Evolutionary conservation across 35 echinoderm and acorn worm genomes (phyloP), one percentile per base, ranked within the genome.

Genomic region (Apostichopus japonicus): DNA sequence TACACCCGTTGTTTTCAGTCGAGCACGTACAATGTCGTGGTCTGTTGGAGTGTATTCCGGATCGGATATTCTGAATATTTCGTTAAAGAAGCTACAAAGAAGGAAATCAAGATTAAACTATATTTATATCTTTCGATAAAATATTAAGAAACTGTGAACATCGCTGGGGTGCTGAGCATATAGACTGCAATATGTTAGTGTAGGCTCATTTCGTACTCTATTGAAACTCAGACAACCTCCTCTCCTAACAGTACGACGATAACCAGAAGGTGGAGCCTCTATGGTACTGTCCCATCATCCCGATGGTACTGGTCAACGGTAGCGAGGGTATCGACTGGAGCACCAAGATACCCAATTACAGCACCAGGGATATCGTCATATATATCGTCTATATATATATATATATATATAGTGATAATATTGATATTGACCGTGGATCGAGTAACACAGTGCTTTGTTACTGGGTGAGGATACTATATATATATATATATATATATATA

Each of bases 271-370:
- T 99, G 1, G 97, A 99, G 75, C 97, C 97, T 1, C 91, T 94
- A 72, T 96, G 91, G 90, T 99, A 99, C 77, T 95, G 92, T 51
- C 97, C 97, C 53, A 96, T 99, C 91, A 96, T 99, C 44, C 97
- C 97, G 9, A 99, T 96, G 95, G 97, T 99, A 0, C 78, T 99
- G n/a, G 91, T 96, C 86, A 98, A 99, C 65, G 97, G 97, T 22
- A 96, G 90, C 63, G 97, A 99, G 11, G 97, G 97, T 70, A 99
- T 99, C 77, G 97, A 95, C 25, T 99, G 97, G 97, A 99, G 97
- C 56, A 99, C 97, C 73, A 94, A 93, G 71, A 94, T 99, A 23
- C 70, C 90, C 21, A 96, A 99, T 76, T 99, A 93, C 80, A 93
- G 95, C 80, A 55, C 93, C 75, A 55, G 93, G 53, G 97, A 99